These are phyloP conservation scores for Hydropsyche betteni DNA, from an alignment of 2,888 invertebrate genomes.

Conservation along the genomic window DNA sequence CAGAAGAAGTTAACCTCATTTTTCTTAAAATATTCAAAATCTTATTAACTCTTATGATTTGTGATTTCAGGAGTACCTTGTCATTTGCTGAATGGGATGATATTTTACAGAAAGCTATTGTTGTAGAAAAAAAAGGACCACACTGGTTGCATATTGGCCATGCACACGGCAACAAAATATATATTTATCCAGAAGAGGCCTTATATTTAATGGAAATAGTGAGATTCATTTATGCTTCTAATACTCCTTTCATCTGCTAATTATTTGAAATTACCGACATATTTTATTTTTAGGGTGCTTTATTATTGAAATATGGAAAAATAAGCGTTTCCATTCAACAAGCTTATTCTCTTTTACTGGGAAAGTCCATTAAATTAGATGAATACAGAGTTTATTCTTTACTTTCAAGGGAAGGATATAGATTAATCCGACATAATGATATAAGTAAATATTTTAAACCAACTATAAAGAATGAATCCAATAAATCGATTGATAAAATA, in stretches of 20 bases:
- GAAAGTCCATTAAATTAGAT: conserved; percentile 57
- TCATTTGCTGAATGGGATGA: conserved; percentile 69
- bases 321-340: conserved; percentile 72
- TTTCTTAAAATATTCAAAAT: neutral
- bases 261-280: conserved; percentile 34
- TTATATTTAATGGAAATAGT: conserved; percentile 74
- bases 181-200: conserved; percentile 72
- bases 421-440: conserved; percentile 62
- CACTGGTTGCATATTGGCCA: conserved; percentile 68
- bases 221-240: conserved; percentile 53
- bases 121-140: conserved; percentile 65
- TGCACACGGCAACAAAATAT: conserved; percentile 61
- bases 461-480: neutral
- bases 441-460: conserved; percentile 50
- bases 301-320: conserved; percentile 67
- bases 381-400: conserved; percentile 71
- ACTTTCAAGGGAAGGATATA: conserved; percentile 67
- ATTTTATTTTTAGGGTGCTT: conserved; percentile 66
- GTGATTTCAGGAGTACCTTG: conserved; percentile 59
- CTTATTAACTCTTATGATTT: neutral
- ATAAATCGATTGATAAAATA: conserved; percentile 22
- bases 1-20: neutral
- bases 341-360: conserved; percentile 68
- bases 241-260: neutral
- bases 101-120: conserved; percentile 64